Percentiles rank a stretch among this genome's conserved stretches.
phyloP scores from a whole-genome alignment of 2,888 invertebrate genomes.

The Chorisops tibialis region DNA sequence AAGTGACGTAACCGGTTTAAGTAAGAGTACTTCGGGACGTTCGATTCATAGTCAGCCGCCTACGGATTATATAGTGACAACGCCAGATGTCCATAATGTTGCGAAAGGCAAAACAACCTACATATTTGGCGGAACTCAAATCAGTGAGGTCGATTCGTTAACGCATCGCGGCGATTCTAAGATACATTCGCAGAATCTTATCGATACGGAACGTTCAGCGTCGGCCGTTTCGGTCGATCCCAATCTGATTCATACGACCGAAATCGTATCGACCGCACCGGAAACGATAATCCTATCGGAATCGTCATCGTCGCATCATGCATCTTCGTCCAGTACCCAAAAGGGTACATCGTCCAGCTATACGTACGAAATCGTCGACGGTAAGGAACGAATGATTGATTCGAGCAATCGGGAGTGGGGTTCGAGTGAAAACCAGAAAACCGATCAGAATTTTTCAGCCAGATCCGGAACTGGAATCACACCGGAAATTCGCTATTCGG shows the following conservation, averaged over 20 bases:
- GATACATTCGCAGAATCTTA: conserved; percentile 3
- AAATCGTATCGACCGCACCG: conserved; percentile 14
- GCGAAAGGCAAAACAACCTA: conserved; percentile 25
- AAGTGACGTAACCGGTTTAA: conserved; percentile 27
- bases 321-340: conserved; percentile 35
- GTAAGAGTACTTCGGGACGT: conserved; percentile 13
- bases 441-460: conserved; percentile 57
- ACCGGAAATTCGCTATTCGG: conserved; percentile 57
- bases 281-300: conserved; percentile 27
- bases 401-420: conserved; percentile 60
- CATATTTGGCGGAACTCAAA: conserved; percentile 32
- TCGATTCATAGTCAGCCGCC: conserved; percentile 23
- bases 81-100: conserved; percentile 28
- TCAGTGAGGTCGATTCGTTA: conserved; percentile 31
- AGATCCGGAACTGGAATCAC: conserved; percentile 59
- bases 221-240: conserved; percentile 24
- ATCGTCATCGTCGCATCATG: conserved; percentile 25
- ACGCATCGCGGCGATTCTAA: conserved; percentile 5
- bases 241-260: conserved; percentile 25
- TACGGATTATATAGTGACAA: conserved; percentile 32
- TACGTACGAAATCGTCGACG: conserved; percentile 63
- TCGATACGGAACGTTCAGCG: conserved; percentile 18
- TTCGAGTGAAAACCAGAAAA: conserved; percentile 53
- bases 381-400: conserved; percentile 61
- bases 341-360: conserved; percentile 64